Evolutionary conservation across 2,113 vertebrate species (phyloP).

Genomic region (Pterocles gutturalis): DNA sequence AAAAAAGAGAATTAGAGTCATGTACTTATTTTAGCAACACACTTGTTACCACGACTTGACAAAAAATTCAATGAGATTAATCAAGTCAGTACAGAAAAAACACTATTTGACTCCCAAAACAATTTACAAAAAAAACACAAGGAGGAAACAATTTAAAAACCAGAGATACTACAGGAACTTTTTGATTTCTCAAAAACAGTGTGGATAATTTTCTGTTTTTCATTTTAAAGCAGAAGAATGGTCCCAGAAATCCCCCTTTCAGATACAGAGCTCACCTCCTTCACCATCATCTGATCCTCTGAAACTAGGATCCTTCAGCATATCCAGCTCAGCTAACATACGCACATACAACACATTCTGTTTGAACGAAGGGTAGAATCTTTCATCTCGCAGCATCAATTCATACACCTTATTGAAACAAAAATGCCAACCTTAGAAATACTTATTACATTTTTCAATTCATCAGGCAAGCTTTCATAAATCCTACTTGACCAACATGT

Average conservation of each 20-base stretch:
- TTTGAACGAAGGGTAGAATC: constrained; percentile 95
- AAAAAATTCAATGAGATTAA: neutral
- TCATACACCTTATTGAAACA: constrained; percentile 91
- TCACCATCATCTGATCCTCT: constrained; percentile 96
- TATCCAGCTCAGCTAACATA: constrained; percentile 97
- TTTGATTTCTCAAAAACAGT: neutral
- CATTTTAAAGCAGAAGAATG: neutral
- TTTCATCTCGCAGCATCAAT: constrained; percentile 94
- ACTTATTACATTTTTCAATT: neutral
- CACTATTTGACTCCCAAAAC: neutral
- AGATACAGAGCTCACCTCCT: constrained; percentile 78
- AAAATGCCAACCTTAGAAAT: neutral
- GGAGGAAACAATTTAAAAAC: neutral
- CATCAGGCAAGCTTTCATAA: neutral
- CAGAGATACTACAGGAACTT: neutral
- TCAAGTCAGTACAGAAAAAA: neutral
- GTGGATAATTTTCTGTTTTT: neutral
- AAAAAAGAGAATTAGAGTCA: accelerated
- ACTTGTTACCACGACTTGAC: neutral
- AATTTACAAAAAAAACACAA: neutral
- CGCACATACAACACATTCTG: constrained; percentile 94
- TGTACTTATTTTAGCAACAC: neutral
- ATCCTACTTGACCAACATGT: neutral
- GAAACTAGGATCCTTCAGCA: constrained; percentile 98
- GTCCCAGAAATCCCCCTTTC: neutral